Percentiles rank a stretch among this genome's conserved stretches.
Conservation (phyloP, 2,888 invertebrate species). For the Cataglyphis albicans region DNA sequence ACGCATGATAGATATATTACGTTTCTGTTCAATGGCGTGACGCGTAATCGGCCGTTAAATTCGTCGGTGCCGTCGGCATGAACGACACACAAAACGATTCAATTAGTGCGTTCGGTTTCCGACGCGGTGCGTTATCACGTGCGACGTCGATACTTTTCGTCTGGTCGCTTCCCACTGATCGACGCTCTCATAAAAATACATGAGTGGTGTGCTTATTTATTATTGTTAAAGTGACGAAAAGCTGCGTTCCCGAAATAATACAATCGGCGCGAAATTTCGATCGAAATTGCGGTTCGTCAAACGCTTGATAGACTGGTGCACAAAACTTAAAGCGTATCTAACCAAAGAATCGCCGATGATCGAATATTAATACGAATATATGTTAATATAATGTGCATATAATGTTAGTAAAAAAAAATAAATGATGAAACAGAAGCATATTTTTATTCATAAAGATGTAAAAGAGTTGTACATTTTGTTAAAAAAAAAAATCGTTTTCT, state of each 20-base stretch:
- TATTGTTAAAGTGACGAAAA: constrained; percentile 67
- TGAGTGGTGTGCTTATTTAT: constrained; percentile 54
- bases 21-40: constrained; percentile 49
- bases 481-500: neutral
- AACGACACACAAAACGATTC: constrained; percentile 62
- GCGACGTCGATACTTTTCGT: constrained; percentile 48
- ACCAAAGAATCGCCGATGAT: constrained; percentile 32
- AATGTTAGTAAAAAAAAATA: neutral
- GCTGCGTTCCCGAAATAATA: constrained; percentile 52
- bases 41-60: constrained; percentile 64
- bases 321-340: neutral
- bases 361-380: neutral
- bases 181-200: constrained; percentile 29
- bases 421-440: neutral
- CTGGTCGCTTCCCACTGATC: constrained; percentile 20
- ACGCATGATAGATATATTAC: constrained; percentile 52
- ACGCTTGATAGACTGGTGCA: constrained; percentile 43
- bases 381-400: neutral
- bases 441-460: neutral
- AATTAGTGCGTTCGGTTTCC: constrained; percentile 62
- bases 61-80: constrained; percentile 50
- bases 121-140: constrained; percentile 34
- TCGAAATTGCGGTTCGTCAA: constrained; percentile 50
- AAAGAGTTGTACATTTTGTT: too few relatives aligned
- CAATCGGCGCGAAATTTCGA: constrained; percentile 19